Evolutionary conservation across 2,113 vertebrate species (phyloP), one percentile per base, ranked within the genome.

Genomic region (Pituophis catenifer): DNA sequence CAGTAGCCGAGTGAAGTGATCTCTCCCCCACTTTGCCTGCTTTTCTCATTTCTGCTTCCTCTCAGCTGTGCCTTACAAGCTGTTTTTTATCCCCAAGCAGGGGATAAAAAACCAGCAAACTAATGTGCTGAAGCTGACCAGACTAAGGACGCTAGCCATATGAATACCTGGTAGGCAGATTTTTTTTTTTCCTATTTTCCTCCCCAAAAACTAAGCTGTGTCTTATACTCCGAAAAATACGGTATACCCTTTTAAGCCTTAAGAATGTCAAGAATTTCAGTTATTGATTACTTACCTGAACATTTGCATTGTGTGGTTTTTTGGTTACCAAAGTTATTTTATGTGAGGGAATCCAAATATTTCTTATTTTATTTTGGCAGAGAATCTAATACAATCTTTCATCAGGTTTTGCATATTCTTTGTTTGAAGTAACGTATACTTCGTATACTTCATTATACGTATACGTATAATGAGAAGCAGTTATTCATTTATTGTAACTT

Each of bases 401-500:
- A 93, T 91, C 93, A 94, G 93, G 90, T 93, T 86, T 94, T 92
- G 91, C 92, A 94, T 55, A 94, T 91, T 91, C 81, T 90, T 94
- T 96, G 54, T 93, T 33, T 96, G 94, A 93, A 94, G 93, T 93
- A 95, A 93, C 93, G 93, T 87, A 92, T 95, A 44, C 92, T 93
- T 96, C 38, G 38, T 44, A 44, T 44, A 44, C 38, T 44, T 44
- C 38, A 44, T 44, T 44, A 44, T 44, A 3, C 38, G 38, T 44
- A 44, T 44, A 44, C 38, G 38, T 90, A 88, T 95, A 91, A 92
- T 91, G 91, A 81, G 95, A 91, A 93, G 50, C 50, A 86, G 55
- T 55, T 93, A 89, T 90, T 96, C 95, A 92, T 94, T 94, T 90
- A 96, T 54, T 95, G 95, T 93, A 96, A 33, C 3, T 97, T 97